Base-by-base conservation (phyloP, 1,140 invertebrate species). In the Paraescarpia echinospica region DNA sequence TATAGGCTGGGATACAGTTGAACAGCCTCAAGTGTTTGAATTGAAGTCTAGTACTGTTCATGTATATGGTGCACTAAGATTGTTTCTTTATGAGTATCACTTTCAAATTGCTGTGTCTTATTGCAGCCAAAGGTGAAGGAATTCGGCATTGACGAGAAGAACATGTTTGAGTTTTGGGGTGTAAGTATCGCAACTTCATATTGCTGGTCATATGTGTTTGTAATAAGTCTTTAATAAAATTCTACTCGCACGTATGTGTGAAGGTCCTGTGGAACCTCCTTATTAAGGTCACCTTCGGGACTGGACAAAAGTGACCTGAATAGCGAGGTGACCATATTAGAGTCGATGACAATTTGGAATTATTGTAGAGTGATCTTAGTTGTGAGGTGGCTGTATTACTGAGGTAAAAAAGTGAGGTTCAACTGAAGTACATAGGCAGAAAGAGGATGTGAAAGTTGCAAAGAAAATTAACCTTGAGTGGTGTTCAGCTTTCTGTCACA, bases 161-260 rank as follows among this genome's bases (percentile, higher is more conserved):
- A 99, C 95, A 99, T 99, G 98, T 99, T 99, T 97, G 99, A 98
- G 91, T 99, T 99, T 96, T 99, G 99, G 99, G 99, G 99, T 96
- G 96, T 96, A 95, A 96, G 96, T 96, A 93, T 93, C 12, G 33
- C 27, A 31, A 33, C n/a, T 27, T 6, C 90, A 0, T 90, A 31
- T 27, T 18, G 59, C 4, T 27, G 14, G 59, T 41, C 12, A 41
- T 0, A 1, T 22, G 22, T 77, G 59, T 77, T 77, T 77, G 22
- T 77, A 51, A 51, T 51, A 51, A 51, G 48, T 51, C 12, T 77
- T 27, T 18, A 77, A 77, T 31, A 77, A 12, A 77, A 77, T 27
- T 77, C 14, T 77, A 27, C 2, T 77, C 27, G 59, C 48, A 51
- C 18, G 8, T 51, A 51, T 51, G 48, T 51, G 8, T 51, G 0